phyloP scores from a whole-genome alignment of 1,140 invertebrate species.

The Bombus vancouverensis region DNA sequence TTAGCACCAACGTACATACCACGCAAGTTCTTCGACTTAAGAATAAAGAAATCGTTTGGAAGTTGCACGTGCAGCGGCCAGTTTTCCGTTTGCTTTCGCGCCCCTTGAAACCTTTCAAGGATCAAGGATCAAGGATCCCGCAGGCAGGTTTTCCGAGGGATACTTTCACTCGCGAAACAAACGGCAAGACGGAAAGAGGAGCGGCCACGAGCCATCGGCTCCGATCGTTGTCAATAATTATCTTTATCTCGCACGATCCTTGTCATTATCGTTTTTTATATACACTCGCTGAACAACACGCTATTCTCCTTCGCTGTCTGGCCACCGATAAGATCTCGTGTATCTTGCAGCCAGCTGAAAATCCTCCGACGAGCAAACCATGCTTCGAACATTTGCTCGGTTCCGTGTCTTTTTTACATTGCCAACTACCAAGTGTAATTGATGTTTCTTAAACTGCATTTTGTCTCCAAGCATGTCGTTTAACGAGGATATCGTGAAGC shows the following conservation, averaged over 20 bases:
- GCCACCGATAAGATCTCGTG: conserved; percentile 20
- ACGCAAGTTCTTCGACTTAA: no score
- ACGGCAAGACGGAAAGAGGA: conserved; percentile 31
- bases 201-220: conserved; percentile 4
- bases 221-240: conserved; percentile 42
- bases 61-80: not conserved
- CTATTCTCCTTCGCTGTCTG: conserved; percentile 10
- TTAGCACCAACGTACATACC: no score
- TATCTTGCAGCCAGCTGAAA: conserved; percentile 17
- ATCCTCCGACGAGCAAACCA: not conserved
- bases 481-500: not conserved
- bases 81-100: conserved; percentile 42
- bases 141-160: conserved; percentile 41
- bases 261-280: conserved; percentile 37
- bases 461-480: not conserved
- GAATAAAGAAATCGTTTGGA: not conserved
- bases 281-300: conserved; percentile 6
- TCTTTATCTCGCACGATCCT: conserved; percentile 43
- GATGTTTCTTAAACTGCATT: not conserved
- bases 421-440: not conserved
- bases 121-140: conserved; percentile 68
- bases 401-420: not conserved
- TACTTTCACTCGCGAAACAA: conserved; percentile 50
- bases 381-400: not conserved
- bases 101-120: conserved; percentile 49